Base-by-base conservation (phyloP, 2,797 vertebrate genomes). In the Distichodus sexfasciatus region DNA sequence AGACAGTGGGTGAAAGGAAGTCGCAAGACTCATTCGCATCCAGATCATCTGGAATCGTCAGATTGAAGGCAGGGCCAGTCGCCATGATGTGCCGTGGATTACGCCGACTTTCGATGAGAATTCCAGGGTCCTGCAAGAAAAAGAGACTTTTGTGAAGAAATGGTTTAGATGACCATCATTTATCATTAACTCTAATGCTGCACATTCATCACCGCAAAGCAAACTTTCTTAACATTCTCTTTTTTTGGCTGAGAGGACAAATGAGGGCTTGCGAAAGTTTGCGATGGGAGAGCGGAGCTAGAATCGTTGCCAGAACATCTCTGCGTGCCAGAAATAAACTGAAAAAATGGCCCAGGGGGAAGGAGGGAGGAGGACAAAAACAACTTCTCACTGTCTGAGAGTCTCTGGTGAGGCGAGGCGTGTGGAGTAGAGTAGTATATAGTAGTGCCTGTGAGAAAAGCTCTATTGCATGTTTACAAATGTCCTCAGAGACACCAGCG, bases 261-360 rank as follows among this genome's bases (percentile, higher is more conserved):
- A 59, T 5, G 29, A 29, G 41, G 17, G 29, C 47, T 71, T 74
- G 77, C 57, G 54, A 67, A 74, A 79, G 50, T 50, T 33, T 33
- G 63, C n/a, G 69, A 40, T 15, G 15, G 48, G 38, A 68, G 57
- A 21, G 23, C 28, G 6, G 11, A 19, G 26, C 9, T 47, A 64
- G 9, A 66, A 65, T 61, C 28, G 28, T 23, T 51, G 57, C 17
- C 36, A 51, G 24, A 57, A 57, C 58, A 29, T 46, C 15, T 55
- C 24, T 4, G 46, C 17, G 43, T 50, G 63, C 72, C 47, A 68
- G 35, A 47, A 54, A n/a, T 11, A 61, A 12, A 26, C n/a, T n/a
- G 38, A 35, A 62, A 23, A 61, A 46, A 53, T 21, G 46, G 17
- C n/a, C 50, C 19, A 8, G 40, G 44, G 55, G 33, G 43, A 41